Conservation (phyloP, 2,888 invertebrate genomes). For the Leptinotarsa haldemani region DNA sequence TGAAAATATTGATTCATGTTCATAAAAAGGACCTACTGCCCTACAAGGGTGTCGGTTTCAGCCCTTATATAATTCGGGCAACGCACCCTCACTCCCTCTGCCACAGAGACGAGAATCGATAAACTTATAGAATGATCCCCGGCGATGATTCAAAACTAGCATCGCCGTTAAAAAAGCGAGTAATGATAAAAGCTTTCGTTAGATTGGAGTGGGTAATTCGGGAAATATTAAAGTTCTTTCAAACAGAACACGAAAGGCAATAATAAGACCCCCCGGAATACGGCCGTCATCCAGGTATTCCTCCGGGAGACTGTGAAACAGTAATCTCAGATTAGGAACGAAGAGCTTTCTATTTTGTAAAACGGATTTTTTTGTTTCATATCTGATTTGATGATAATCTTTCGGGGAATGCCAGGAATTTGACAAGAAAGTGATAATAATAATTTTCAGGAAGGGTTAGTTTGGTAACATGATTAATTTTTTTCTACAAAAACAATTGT, state of each 20-base stretch:
- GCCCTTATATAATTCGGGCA: conserved; percentile 30
- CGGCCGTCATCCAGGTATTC: conserved; percentile 61
- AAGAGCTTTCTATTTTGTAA: conserved; percentile 62
- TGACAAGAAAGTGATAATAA: too few species aligned
- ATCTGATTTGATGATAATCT: not conserved
- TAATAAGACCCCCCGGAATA: conserved; percentile 55
- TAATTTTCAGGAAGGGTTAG: too few species aligned
- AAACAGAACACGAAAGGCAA: conserved; percentile 52
- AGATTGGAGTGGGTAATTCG: conserved; percentile 52
- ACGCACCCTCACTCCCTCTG: conserved; percentile 32
- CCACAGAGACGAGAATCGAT: conserved; percentile 29
- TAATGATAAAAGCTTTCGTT: conserved; percentile 48
- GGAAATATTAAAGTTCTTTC: conserved; percentile 49
- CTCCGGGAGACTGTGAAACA: conserved; percentile 62
- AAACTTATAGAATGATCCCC: conserved; percentile 42
- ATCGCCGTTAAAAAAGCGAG: conserved; percentile 45
- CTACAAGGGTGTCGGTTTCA: conserved; percentile 41
- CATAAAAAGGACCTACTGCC: conserved; percentile 39
- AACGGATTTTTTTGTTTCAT: not conserved
- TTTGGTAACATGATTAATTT: too few species aligned
- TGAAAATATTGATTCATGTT: conserved; percentile 33
- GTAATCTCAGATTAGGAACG: conserved; percentile 64
- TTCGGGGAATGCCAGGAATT: not conserved
- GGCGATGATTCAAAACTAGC: conserved; percentile 40
- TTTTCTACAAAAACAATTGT: too few species aligned